These are phyloP conservation scores for Linurgus olivaceus DNA, from an alignment of 2,797 vertebrate genomes.

Conservation along the genomic window DNA sequence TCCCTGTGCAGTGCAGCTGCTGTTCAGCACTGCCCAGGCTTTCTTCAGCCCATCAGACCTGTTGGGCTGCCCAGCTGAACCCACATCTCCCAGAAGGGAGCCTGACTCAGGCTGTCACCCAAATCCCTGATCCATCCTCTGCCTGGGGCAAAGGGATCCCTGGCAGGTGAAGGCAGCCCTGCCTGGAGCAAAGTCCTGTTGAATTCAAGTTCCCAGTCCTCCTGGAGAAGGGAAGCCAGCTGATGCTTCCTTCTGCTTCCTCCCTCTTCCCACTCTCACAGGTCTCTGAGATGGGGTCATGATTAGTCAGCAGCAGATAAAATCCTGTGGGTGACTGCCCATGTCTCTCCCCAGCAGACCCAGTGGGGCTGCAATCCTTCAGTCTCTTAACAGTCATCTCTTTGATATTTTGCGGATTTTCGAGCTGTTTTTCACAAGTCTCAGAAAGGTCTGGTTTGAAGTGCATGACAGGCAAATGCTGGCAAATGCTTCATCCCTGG, in stretches of 20 bases:
- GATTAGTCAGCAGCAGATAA: neutral
- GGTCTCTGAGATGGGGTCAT: neutral
- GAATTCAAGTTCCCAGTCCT: neutral
- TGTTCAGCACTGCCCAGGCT: neutral
- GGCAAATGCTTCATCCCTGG: neutral
- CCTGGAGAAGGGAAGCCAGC: neutral
- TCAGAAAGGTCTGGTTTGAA: neutral
- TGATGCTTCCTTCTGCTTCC: neutral
- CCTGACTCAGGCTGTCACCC: neutral
- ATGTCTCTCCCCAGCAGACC: neutral
- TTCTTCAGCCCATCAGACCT: neutral
- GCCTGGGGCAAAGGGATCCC: neutral
- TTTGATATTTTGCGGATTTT: neutral
- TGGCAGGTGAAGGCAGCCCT: neutral
- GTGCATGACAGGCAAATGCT: neutral
- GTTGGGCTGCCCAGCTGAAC: neutral
- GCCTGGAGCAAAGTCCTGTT: neutral
- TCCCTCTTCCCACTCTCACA: neutral
- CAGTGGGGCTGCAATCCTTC: neutral
- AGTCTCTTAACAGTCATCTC: neutral
- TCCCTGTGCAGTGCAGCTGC: neutral
- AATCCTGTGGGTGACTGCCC: neutral
- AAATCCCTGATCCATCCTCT: neutral
- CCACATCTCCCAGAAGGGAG: neutral
- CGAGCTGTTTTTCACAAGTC: neutral